Evolutionary conservation across 2,888 invertebrate genomes (phyloP).

Genomic region (Neelides folsomi): DNA sequence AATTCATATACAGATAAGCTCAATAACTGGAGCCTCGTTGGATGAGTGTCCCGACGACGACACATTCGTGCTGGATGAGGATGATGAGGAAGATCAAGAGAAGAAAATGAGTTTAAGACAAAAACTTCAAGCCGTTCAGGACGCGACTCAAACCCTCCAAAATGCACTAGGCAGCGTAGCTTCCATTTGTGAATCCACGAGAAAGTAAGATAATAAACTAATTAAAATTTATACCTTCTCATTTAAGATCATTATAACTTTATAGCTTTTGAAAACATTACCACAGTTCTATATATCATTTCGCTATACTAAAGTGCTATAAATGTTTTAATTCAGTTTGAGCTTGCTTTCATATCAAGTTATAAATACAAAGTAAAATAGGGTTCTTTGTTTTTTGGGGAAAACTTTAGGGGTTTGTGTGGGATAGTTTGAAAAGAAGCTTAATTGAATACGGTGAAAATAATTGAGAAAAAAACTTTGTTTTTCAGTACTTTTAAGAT

Average conservation of each 20-base stretch:
- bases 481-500: conserved; percentile 27
- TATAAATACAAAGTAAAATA: too few species aligned
- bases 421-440: too few species aligned
- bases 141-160: conserved; percentile 92
- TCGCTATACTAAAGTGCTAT: too few species aligned
- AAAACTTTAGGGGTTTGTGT: too few species aligned
- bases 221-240: background rate
- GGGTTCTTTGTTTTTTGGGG: too few species aligned
- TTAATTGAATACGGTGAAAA: too few species aligned
- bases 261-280: too few species aligned
- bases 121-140: conserved; percentile 85
- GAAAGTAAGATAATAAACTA: conserved; percentile 56
- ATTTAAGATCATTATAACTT: too few species aligned
- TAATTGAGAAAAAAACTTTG: background rate
- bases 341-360: too few species aligned
- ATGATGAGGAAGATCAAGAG: conserved; percentile 84
- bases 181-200: conserved; percentile 81
- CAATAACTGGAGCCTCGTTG: conserved; percentile 24
- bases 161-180: conserved; percentile 89
- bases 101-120: conserved; percentile 92
- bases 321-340: too few species aligned
- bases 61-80: conserved; percentile 48
- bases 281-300: too few species aligned
- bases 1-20: too few species aligned
- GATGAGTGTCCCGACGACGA: conserved; percentile 36